These are phyloP conservation scores for Diceros bicornis DNA, from an alignment of 2,797 vertebrate species.

Conservation along the genomic window DNA sequence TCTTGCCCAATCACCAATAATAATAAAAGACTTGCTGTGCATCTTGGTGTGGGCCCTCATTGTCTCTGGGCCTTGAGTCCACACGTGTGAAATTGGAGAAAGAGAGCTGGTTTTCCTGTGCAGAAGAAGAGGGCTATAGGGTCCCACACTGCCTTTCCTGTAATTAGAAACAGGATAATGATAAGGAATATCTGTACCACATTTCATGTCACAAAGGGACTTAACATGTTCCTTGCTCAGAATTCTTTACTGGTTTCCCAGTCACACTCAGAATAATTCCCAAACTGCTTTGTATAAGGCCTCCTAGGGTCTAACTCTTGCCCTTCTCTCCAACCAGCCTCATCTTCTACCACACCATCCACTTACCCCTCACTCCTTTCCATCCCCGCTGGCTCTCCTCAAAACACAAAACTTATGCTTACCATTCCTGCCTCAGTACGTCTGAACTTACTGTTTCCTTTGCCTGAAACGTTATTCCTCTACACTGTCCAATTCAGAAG, in stretches of 20 bases:
- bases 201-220: neutral
- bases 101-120: neutral
- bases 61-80: neutral
- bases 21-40: neutral
- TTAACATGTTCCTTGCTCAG: neutral
- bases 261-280: neutral
- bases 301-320: neutral
- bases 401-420: neutral
- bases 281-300: neutral
- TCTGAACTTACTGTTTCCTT: neutral
- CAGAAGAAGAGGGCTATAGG: neutral
- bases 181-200: neutral
- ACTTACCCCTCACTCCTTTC: neutral
- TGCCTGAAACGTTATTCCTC: neutral
- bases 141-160: neutral
- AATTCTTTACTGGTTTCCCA: neutral
- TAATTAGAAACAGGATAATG: constrained; percentile 16
- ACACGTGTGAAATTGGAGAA: neutral
- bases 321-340: neutral
- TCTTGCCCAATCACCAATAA: neutral
- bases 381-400: neutral
- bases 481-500: neutral
- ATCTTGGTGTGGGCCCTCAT: neutral
- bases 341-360: neutral
- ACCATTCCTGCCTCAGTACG: neutral